Evolutionary conservation across 2,113 vertebrate species (phyloP).

Genomic region (Struthio camelus): DNA sequence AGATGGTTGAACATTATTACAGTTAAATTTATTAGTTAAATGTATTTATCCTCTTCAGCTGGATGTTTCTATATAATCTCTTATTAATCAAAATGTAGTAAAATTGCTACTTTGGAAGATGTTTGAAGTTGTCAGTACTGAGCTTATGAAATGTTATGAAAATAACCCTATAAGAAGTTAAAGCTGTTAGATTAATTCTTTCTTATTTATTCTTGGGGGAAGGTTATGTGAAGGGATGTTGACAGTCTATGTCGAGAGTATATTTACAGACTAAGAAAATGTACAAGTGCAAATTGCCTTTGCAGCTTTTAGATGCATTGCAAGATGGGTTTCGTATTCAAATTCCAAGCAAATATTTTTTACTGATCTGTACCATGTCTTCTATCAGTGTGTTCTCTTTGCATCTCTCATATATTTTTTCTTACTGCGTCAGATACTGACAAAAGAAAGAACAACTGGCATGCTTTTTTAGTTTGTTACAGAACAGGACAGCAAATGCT

Average conservation of each 20-base stretch:
- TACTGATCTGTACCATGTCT: not conserved
- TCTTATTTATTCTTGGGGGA: not conserved
- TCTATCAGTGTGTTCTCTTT: not conserved
- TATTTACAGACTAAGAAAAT: not conserved
- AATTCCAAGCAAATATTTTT: slow-evolving; percentile 16
- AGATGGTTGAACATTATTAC: slow-evolving; percentile 18
- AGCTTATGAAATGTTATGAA: not conserved
- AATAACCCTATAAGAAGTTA: not conserved
- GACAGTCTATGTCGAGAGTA: not conserved
- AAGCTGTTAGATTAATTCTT: not conserved
- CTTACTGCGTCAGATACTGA: not conserved
- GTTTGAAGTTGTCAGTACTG: not conserved
- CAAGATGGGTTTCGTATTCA: slow-evolving; percentile 5
- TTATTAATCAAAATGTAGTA: slow-evolving; percentile 4
- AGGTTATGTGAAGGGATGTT: not conserved
- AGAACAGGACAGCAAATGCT: not conserved
- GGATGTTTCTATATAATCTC: not conserved
- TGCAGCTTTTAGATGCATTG: slow-evolving; percentile 9
- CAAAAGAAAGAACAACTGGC: not conserved
- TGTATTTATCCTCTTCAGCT: not conserved
- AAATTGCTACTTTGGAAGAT: not conserved
- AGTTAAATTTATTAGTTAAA: no score
- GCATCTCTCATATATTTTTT: not conserved
- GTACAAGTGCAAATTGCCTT: not conserved
- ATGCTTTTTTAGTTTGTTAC: not conserved